Conservation (phyloP, 2,888 invertebrate species). For the Rhingia rostrata region DNA sequence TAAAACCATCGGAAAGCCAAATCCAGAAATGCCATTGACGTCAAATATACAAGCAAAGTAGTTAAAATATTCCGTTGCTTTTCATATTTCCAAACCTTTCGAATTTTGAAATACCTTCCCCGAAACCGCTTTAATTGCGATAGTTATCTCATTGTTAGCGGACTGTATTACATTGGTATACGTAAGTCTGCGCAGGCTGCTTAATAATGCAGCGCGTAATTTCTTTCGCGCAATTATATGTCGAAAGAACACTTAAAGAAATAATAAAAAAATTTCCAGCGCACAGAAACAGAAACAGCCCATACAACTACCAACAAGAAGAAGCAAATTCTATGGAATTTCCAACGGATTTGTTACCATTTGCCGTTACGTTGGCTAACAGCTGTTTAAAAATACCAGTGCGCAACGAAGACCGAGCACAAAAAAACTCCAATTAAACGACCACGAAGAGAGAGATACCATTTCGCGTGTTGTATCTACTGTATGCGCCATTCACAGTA, state of each 20-base stretch:
- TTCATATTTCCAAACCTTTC: neutral
- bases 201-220: slow-evolving; percentile 32
- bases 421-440: slow-evolving; percentile 58
- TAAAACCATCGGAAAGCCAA: too few species aligned
- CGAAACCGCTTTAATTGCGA: neutral
- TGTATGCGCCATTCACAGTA: slow-evolving; percentile 62
- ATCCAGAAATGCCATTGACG: too few species aligned
- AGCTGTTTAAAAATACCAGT: slow-evolving; percentile 56
- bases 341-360: slow-evolving; percentile 63
- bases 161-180: neutral
- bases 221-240: slow-evolving; percentile 50
- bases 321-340: slow-evolving; percentile 44
- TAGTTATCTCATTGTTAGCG: slow-evolving; percentile 7
- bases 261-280: slow-evolving; percentile 43
- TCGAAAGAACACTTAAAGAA: slow-evolving; percentile 48
- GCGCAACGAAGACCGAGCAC: slow-evolving; percentile 14
- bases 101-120: neutral
- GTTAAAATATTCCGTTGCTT: neutral
- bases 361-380: slow-evolving; percentile 68
- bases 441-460: slow-evolving; percentile 43
- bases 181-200: neutral
- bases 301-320: neutral
- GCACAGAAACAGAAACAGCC: neutral
- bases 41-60: too few species aligned
- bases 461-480: slow-evolving; percentile 59